Percentiles rank a stretch among this genome's conserved stretches.
phyloP scores from a whole-genome alignment of 1,140 invertebrate genomes.

The Drosophila fuyamai region DNA sequence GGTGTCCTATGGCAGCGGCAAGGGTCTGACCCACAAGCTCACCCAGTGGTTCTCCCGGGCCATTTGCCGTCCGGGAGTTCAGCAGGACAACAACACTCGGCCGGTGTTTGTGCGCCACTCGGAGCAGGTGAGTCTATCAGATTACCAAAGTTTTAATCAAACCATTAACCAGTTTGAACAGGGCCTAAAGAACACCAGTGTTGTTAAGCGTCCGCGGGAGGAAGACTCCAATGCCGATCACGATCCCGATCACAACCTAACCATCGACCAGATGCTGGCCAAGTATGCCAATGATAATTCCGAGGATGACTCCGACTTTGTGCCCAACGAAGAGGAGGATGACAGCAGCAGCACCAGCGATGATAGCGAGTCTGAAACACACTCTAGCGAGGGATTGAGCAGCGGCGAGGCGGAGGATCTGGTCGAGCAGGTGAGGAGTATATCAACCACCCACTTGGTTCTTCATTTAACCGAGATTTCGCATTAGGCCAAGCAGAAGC shows the following conservation, averaged over 20 bases:
- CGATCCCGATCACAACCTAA: slow-evolving; percentile 58
- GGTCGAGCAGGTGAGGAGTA: slow-evolving; percentile 26
- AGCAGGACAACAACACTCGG: slow-evolving; percentile 31
- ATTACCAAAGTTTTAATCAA: no score
- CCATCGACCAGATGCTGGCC: slow-evolving; percentile 65
- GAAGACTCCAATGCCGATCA: slow-evolving; percentile 36
- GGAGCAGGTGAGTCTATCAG: slow-evolving; percentile 32
- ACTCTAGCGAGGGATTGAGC: slow-evolving; percentile 47
- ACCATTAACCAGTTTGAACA: not conserved
- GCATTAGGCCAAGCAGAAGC: slow-evolving; percentile 10
- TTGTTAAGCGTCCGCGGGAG: slow-evolving; percentile 56
- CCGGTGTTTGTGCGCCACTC: slow-evolving; percentile 21
- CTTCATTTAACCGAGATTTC: not conserved
- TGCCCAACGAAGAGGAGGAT: slow-evolving; percentile 57
- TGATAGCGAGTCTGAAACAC: slow-evolving; percentile 23
- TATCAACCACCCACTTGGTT: not conserved
- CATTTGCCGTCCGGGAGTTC: slow-evolving; percentile 68
- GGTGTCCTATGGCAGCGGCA: slow-evolving; percentile 9
- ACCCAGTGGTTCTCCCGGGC: slow-evolving; percentile 62
- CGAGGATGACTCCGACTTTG: slow-evolving; percentile 77
- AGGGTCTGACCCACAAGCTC: slow-evolving; percentile 39
- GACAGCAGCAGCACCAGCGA: slow-evolving; percentile 34
- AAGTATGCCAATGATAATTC: slow-evolving; percentile 79
- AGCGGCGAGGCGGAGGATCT: slow-evolving; percentile 33
- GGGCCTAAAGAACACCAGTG: slow-evolving; percentile 14